Base-by-base conservation (phyloP, 2,888 invertebrate genomes). In the Drosophila sordidula region DNA sequence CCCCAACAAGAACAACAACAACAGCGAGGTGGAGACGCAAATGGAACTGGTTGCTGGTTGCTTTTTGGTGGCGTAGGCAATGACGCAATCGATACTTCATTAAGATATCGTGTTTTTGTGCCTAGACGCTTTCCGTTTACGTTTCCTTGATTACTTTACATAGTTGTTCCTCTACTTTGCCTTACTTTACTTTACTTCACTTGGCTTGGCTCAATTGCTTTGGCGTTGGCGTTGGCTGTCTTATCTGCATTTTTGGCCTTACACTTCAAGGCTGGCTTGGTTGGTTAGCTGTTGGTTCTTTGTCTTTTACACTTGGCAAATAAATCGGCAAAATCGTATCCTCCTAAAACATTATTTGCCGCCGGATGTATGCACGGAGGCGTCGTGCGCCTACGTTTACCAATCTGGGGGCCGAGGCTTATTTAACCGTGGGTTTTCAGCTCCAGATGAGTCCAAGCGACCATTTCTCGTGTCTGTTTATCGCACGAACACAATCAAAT, bases 101-200 rank as follows among this genome's bases (percentile, higher is more conserved):
- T 88, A 85, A 85, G 83, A 90, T 87, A 87, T 82, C 89, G 88
- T 88, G 90, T 84, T 88, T 80, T 80, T 77, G 75, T 86, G 89
- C 89, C 82, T 88, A 84, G 89, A 86, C 87, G 75, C 79, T 84
- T 89, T 90, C 89, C 90, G 89, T 88, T 89, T 84, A 87, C 89
- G 89, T 90, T 89, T 89, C 89, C 90, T 88, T 89, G 89, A 89
- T 89, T 89, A 89, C 89, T 84, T 89, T 89, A 88, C 85, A 89
- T 81, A 85, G 89, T 89, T 87, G 67, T 73, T 73, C 63, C 59
- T 69, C 42, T 34, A 50, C 50, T 50, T 38, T 50, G 34, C 26
- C 57, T 56, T 9, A 29, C 29, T 29, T 29, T 9, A 29, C 29
- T 8, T 29, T 9, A 29, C 29, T 29, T 29, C 45, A 45, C 54